Evolutionary conservation across 2,888 invertebrate species (phyloP).

Genomic region (Cinara cedri): DNA sequence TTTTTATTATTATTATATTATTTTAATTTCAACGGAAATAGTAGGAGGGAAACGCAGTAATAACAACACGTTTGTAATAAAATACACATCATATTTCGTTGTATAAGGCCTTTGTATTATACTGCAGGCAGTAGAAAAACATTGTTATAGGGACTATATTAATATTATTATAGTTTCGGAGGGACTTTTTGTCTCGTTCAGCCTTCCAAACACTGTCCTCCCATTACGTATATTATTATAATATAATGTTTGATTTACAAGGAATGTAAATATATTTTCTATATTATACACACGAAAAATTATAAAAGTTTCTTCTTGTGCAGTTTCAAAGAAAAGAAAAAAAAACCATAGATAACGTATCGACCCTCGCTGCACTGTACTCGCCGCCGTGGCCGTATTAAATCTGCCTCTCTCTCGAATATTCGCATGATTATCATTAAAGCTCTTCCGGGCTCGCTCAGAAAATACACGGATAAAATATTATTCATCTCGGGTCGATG

Average conservation of each 20-base stretch:
- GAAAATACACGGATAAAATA: not conserved
- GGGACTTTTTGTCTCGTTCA: not conserved
- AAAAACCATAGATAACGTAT: not conserved
- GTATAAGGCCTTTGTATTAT: too few species aligned
- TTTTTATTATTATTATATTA: too few species aligned
- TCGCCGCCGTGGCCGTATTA: not conserved
- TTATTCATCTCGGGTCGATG: slow-evolving; percentile 8
- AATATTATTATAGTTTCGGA: too few species aligned
- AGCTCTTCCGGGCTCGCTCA: not conserved
- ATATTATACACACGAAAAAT: not conserved
- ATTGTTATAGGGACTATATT: too few species aligned
- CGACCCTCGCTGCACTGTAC: too few species aligned
- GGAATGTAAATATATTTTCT: too few species aligned
- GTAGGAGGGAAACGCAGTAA: too few species aligned
- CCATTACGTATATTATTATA: not conserved
- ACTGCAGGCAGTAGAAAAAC: too few species aligned
- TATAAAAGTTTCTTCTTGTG: slow-evolving; percentile 7
- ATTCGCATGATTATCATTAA: not conserved
- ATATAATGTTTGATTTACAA: slow-evolving; percentile 12
- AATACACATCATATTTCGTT: not conserved
- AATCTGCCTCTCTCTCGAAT: not conserved
- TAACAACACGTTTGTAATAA: not conserved
- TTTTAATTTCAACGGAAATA: too few species aligned
- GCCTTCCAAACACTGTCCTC: not conserved
- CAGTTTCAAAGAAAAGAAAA: not conserved